Evolutionary conservation across 2,888 invertebrate genomes (phyloP), one percentile per base, ranked within the genome.

Genomic region (Thymelicus lineola): DNA sequence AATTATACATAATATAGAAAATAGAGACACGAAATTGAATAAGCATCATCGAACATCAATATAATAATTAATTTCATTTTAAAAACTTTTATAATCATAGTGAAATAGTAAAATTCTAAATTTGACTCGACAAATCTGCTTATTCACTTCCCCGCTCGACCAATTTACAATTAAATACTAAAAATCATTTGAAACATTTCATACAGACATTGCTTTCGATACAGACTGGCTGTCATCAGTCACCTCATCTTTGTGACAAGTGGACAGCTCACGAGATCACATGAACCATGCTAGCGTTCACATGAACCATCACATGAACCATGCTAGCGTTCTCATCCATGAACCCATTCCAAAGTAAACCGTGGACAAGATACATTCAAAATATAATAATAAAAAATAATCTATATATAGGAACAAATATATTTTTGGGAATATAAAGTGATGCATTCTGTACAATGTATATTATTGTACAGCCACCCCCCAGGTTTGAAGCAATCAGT

Each of bases 121-220:
- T 36, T 42, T 42, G 42, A 42, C 20, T 28, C n/a, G 20, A 35
- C 12, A 28, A 48, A 60, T 66, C 20, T 35, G 58, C 57, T 71
- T 57, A 73, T 73, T 66, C 72, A 71, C 65, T 73, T 71, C 74
- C 74, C 71, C 64, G 72, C 62, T 75, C 69, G 70, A 73, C 78
- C 78, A 76, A 79, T 76, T 76, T 76, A 75, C 76, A 77, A 75
- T 79, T 77, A 75, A 74, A 78, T 75, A 77, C 81, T 80, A 79
- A 80, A 79, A 79, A 77, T 79, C 72, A 76, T 77, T 78, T 76
- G 75, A 80, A 79, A 80, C 75, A 80, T 77, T 78, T 73, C 76
- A 78, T 80, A 71, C 71, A 75, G 73, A 73, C 57, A 60, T 67
- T 60, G 66, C 60, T 72, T 70, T 63, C 57, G 59, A 50, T 60